Base-by-base conservation (phyloP, 2,113 vertebrate genomes). In the Hymenochirus boettgeri region DNA sequence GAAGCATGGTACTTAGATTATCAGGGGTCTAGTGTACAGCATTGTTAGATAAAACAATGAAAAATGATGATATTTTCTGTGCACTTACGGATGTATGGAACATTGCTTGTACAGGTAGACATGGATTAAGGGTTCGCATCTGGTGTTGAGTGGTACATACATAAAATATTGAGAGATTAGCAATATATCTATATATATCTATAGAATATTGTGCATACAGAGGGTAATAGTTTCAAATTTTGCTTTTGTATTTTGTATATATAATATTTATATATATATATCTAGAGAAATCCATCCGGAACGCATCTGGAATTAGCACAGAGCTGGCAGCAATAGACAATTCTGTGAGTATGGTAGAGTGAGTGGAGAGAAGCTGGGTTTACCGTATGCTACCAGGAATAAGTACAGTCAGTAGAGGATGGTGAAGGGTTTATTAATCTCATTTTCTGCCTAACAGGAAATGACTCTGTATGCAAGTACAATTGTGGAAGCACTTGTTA, bases 361-460 rank as follows among this genome's bases (percentile, higher is more conserved):
- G 18, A 13, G 7, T 48, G 46, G 19, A 22, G 18, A 19, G 19
- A 48, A 4, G 46, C 1, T 6, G 12, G 39, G 39, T 31, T 31
- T 31, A 31, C 5, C 5, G 29, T 10, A 31, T 6, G 5, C 29
- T 10, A 31, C 10, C 17, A 23, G 19, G 46, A 11, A 35, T 35
- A n/a, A 22, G 54, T 21, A 56, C 54, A 35, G 2, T 48, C 21
- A 48, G 46, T 22, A 48, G 18, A 48, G 19, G 15, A 35, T 4
- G 33, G 46, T 48, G 18, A 48, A 33, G 29, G 18, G 10, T 24
- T n/a, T 24, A 26, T 66, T 52, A 48, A 13, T 23, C 17, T 33
- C 45, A 25, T 57, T 65, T 55, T 42, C 53, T 56, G 53, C 62
- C 39, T 6, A 45, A 45, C 13, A 23, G 47, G n/a, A 37, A 57